Percentiles rank a stretch among this genome's conserved stretches.
phyloP scores from a whole-genome alignment of 1,140 invertebrate species.

The Orchestia grillus region DNA sequence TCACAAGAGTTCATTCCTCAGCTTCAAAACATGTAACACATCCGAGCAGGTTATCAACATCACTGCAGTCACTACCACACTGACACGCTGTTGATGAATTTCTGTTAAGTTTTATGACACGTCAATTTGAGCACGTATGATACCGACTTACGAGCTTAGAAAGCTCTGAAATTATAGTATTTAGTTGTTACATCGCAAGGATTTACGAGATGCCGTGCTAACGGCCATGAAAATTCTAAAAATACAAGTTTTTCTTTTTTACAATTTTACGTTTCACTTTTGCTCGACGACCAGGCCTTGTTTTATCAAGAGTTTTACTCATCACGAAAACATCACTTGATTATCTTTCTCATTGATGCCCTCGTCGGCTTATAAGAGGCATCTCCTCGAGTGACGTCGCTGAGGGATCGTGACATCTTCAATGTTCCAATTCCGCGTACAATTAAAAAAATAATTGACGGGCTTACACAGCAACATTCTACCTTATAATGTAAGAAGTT shows the following conservation, averaged over 20 bases:
- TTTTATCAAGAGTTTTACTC: background rate
- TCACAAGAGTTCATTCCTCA: constrained; percentile 29
- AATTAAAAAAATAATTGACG: background rate
- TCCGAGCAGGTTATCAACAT: background rate
- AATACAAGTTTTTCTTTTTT: background rate
- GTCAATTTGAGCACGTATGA: background rate
- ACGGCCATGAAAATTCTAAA: background rate
- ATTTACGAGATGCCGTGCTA: background rate
- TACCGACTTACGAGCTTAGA: background rate
- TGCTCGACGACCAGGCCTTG: background rate
- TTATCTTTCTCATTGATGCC: background rate
- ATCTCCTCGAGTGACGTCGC: background rate
- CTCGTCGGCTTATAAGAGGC: background rate
- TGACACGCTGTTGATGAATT: background rate
- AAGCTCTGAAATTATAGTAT: background rate
- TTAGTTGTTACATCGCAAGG: background rate
- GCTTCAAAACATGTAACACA: background rate
- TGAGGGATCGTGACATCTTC: background rate
- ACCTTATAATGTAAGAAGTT: background rate
- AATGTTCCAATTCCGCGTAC: background rate
- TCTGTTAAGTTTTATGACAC: background rate
- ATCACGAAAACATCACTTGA: background rate
- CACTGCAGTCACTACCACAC: background rate
- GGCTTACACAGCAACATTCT: background rate
- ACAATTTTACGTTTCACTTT: background rate